Evolutionary conservation across 2,797 vertebrate genomes (phyloP).

Genomic region (Pipistrellus pygmaeus): DNA sequence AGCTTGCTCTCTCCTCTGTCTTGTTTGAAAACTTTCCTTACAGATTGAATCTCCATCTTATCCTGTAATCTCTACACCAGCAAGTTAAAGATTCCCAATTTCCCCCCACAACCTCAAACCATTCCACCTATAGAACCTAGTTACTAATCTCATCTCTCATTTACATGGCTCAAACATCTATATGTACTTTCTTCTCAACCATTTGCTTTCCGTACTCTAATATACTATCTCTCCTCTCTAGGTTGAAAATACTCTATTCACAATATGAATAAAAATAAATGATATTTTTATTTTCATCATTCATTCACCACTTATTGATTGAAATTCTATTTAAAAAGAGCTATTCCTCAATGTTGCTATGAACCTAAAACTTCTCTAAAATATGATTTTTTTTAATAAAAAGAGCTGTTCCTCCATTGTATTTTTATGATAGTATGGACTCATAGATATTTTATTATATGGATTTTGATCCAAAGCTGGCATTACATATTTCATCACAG

Average conservation of each 20-base stretch:
- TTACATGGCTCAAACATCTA: neutral
- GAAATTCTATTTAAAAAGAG: slow-evolving; percentile 33
- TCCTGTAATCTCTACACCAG: neutral
- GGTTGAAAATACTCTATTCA: neutral
- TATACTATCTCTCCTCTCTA: neutral
- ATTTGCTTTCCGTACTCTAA: neutral
- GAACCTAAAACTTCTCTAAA: slow-evolving; percentile 51
- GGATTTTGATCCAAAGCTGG: slow-evolving; percentile 14
- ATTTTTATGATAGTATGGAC: neutral
- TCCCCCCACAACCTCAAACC: neutral
- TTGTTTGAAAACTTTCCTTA: slow-evolving; percentile 15
- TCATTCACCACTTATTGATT: slow-evolving; percentile 7
- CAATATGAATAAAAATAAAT: neutral
- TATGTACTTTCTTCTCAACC: neutral
- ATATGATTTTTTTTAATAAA: neutral
- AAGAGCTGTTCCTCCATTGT: neutral
- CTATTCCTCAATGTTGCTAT: neutral
- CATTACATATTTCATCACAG: slow-evolving; percentile 23
- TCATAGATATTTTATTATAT: slow-evolving; percentile 7
- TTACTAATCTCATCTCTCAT: neutral
- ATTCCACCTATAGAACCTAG: neutral
- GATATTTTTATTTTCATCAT: slow-evolving; percentile 10
- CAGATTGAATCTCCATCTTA: neutral
- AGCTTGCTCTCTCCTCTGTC: neutral
- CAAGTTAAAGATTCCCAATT: neutral